Base-by-base conservation (phyloP, 2,888 invertebrate genomes). In the Automeris io region DNA sequence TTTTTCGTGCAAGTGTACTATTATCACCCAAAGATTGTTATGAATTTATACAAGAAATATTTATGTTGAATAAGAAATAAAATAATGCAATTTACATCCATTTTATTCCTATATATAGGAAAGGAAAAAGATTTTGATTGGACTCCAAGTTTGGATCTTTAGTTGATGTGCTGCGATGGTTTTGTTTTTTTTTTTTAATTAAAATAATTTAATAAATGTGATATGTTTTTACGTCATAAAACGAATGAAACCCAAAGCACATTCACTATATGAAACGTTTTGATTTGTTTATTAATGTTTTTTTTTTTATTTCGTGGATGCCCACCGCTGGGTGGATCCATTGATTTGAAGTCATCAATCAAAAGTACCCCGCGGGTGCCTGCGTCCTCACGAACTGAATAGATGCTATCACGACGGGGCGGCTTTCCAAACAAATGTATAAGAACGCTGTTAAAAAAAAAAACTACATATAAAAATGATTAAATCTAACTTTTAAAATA, bases 311-410 rank as follows among this genome's bases (percentile, higher is more conserved):
- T 31, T 33, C 34, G 39, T 40, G 49, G 44, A 42, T 44, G 46
- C 49, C 40, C 49, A 53, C 53, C 37, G 32, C 22, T 56, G 64
- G 70, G 71, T 77, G 75, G 78, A 80, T 81, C 83, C 85, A 79
- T 76, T 75, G 78, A 82, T 85, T 85, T 85, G 86, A 85, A 82
- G 86, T 86, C 86, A 86, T 86, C 86, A 86, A 86, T 86, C 86
- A 82, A 76, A 77, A 56, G 60, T 56, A 58, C 65, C 70, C 64
- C 58, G 52, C 59, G 65, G 66, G 69, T 73, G 79, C 69, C 74
- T 73, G 72, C 82, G 82, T 81, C 79, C 62, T 68, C 70, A 75
- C 75, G 83, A 85, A 86, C 82, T 68, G 81, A 82, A 67, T 81
- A 82, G 81, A 83, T 79, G 70, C 45, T 54, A 74, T 76, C 77